A percentile compares a stretch with the other conserved stretches of the same genome.
Evolutionary conservation across 2,888 invertebrate genomes (phyloP).

Genomic region (Celastrina argiolus): DNA sequence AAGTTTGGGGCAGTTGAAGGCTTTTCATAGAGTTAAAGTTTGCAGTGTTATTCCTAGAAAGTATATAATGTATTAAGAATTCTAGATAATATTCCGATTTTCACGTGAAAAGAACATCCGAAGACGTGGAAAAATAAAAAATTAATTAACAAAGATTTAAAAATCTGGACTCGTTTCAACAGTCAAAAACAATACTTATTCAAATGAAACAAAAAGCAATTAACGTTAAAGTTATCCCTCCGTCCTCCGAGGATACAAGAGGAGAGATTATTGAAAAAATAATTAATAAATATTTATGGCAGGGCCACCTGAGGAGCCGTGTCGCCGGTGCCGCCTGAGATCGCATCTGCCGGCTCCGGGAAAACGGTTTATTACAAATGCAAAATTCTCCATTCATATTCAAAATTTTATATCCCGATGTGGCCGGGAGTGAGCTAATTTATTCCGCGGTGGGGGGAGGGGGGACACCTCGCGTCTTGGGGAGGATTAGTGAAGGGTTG

Average conservation of each 20-base stretch:
- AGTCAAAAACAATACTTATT: constrained; percentile 78
- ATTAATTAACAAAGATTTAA: constrained; percentile 58
- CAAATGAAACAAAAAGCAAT: constrained; percentile 78
- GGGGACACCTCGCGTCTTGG: constrained; percentile 68
- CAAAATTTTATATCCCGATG: constrained; percentile 91
- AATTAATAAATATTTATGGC: constrained; percentile 79
- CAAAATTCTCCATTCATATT: constrained; percentile 93
- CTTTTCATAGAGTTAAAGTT: no score
- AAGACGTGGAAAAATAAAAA: constrained; percentile 43
- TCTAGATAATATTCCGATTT: not conserved
- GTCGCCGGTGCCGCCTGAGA: constrained; percentile 61
- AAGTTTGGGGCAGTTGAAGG: no score
- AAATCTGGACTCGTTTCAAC: constrained; percentile 65
- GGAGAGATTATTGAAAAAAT: constrained; percentile 78
- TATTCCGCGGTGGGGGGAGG: constrained; percentile 79
- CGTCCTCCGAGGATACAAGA: constrained; percentile 66
- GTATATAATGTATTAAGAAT: not conserved
- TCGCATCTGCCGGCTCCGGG: constrained; percentile 71
- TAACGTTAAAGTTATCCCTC: constrained; percentile 74
- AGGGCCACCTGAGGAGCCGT: constrained; percentile 71
- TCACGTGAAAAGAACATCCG: not conserved
- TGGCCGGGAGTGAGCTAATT: constrained; percentile 84
- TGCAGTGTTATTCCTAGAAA: no score
- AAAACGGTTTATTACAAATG: constrained; percentile 89
- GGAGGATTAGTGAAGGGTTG: constrained; percentile 75